A percentile compares a stretch with the other conserved stretches of the same genome.
Conservation (phyloP, 2,797 vertebrate genomes). For the Lophotriccus pileatus region DNA sequence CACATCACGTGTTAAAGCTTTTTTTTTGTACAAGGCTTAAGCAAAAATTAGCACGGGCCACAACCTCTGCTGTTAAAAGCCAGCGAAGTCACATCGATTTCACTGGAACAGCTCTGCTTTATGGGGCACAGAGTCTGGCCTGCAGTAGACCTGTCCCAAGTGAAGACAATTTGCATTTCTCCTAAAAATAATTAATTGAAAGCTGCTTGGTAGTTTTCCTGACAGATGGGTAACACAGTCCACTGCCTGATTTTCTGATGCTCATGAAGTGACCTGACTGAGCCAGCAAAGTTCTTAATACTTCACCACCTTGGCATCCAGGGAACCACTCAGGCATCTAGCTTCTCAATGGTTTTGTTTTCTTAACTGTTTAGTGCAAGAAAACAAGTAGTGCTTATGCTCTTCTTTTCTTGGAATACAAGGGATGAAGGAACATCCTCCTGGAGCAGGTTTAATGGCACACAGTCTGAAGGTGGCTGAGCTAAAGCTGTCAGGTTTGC, state of each 20-base stretch:
- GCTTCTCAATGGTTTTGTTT: neutral
- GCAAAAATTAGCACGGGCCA: neutral
- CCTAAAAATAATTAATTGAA: conserved; percentile 20
- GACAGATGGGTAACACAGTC: conserved; percentile 28
- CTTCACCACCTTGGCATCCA: neutral
- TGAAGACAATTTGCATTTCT: neutral
- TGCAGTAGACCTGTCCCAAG: neutral
- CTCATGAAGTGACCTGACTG: neutral
- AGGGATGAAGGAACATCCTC: neutral
- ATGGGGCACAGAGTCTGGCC: neutral
- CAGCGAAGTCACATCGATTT: neutral
- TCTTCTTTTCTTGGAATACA: neutral
- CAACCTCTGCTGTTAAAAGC: neutral
- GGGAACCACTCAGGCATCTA: neutral
- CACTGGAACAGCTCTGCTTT: neutral
- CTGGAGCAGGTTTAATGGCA: neutral
- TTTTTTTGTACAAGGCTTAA: neutral
- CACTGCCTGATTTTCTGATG: conserved; percentile 38
- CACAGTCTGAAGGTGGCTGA: neutral
- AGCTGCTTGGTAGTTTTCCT: conserved; percentile 9
- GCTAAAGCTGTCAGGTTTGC: neutral
- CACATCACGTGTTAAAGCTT: neutral
- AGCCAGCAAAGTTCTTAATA: conserved; percentile 26
- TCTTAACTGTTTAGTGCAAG: neutral
- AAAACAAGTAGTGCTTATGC: neutral